Percentiles rank a stretch among this genome's conserved stretches.
Evolutionary conservation across 2,113 vertebrate genomes (phyloP).

Genomic region (Cichladusa arquata): DNA sequence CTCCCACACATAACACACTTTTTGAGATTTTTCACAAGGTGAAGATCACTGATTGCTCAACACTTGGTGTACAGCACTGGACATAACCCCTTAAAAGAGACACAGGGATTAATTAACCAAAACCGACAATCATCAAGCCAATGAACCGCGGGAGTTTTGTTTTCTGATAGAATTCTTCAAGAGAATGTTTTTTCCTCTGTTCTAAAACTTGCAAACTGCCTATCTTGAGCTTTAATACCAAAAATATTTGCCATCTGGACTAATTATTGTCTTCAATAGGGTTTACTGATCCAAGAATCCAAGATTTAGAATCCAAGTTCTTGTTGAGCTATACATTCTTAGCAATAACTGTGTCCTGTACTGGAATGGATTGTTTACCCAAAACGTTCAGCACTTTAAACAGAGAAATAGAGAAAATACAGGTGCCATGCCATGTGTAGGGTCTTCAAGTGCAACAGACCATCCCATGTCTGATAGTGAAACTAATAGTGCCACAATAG

Average conservation of each 20-base stretch:
- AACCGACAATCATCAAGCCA: not conserved
- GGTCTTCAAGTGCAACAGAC: not conserved
- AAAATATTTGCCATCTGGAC: not conserved
- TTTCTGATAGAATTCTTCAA: not conserved
- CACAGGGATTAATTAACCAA: not conserved
- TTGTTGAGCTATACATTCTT: not conserved
- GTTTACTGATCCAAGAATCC: not conserved
- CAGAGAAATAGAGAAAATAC: not conserved
- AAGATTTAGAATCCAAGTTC: not conserved
- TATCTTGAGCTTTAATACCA: not conserved
- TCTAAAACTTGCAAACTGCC: not conserved
- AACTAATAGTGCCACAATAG: not conserved
- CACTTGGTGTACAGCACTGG: not conserved
- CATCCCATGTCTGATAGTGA: not conserved
- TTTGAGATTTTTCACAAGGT: not conserved
- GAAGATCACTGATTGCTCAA: not conserved
- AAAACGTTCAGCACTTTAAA: not conserved
- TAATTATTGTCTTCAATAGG: not conserved
- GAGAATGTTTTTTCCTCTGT: not conserved
- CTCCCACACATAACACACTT: not conserved
- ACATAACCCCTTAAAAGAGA: not conserved
- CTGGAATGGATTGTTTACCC: not conserved
- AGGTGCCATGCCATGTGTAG: no score
- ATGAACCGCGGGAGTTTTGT: not conserved
- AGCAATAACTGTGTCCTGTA: not conserved